Base-by-base conservation (phyloP, 2,113 vertebrate species). In the Pristiophorus japonicus region DNA sequence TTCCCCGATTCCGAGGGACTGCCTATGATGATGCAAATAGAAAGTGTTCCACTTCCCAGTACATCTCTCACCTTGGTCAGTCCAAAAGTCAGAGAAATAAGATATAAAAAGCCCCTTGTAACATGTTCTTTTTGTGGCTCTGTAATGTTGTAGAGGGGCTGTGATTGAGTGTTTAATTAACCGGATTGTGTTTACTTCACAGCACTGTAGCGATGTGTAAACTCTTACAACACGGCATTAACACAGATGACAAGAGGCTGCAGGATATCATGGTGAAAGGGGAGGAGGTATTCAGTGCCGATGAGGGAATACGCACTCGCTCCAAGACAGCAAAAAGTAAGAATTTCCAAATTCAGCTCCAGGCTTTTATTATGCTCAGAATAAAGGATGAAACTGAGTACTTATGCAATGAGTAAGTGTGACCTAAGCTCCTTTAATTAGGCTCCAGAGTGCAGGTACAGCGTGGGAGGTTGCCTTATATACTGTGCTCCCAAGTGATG, bases 251-350 rank as follows among this genome's bases (percentile, higher is more conserved):
- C 97, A 99, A 98, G 93, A 97, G 99, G 20, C 98, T 99, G 1
- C 99, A 99, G 96, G 99, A 99, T 96, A 99, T 99, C 0, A 97
- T 98, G 66, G 99, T 99, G 84, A 99, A 99, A 96, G 99, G 99
- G 70, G 99, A 99, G 95, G 99, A 99, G 97, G 98, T 99, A 96
- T 99, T 98, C 97, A 97, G 96, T 94, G 97, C 97, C 47, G 99
- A 99, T 0, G 99, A 99, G 94, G 99, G 99, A 96, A 98, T 99
- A 96, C 98, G 99, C 30, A 99, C 99, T 4, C 98, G 99, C 92
- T 99, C 99, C 24, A 99, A 99, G 96, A 97, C 99, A 0, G 98
- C 98, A 96, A 99, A 99, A 96, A 99, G 99, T 99, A 96, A 97
- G 98, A 96, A 2, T 0, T 85, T 75, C 34, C 42, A 30, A 95